These are phyloP conservation scores for Sialia sialis DNA, from an alignment of 2,113 vertebrate genomes.

Conservation along the genomic window DNA sequence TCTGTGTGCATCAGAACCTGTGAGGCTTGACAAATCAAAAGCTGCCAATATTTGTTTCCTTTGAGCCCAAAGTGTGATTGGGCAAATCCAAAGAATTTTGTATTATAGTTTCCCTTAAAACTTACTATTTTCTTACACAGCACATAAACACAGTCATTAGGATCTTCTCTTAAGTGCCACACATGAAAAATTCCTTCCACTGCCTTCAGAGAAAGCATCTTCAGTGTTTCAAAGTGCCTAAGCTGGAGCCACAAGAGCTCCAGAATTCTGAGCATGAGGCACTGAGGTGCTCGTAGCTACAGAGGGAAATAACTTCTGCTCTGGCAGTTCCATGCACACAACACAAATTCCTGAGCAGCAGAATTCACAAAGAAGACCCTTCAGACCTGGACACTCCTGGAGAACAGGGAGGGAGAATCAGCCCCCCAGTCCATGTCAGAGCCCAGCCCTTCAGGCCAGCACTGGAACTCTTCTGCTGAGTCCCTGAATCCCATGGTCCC, in stretches of 20 bases:
- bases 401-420: neutral
- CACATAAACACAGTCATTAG: neutral
- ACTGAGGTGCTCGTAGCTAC: fast-evolving
- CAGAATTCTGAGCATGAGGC: neutral
- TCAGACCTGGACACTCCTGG: neutral
- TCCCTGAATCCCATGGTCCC: neutral
- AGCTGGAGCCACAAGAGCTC: neutral
- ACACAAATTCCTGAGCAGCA: neutral
- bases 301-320: neutral
- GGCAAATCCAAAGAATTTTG: fast-evolving
- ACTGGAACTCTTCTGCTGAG: neutral
- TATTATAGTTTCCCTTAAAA: neutral
- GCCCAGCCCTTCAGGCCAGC: neutral
- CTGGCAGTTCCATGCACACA: neutral
- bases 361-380: neutral
- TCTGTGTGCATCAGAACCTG: neutral
- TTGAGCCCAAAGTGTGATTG: neutral
- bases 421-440: fast-evolving
- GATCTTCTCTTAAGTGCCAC: neutral
- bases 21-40: neutral
- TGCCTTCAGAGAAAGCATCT: neutral
- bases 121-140: neutral
- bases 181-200: neutral
- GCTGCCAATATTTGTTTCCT: neutral
- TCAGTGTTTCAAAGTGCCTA: neutral